Base-by-base conservation (phyloP, 1,140 invertebrate species). In the Aphaenogaster ashmeadi region DNA sequence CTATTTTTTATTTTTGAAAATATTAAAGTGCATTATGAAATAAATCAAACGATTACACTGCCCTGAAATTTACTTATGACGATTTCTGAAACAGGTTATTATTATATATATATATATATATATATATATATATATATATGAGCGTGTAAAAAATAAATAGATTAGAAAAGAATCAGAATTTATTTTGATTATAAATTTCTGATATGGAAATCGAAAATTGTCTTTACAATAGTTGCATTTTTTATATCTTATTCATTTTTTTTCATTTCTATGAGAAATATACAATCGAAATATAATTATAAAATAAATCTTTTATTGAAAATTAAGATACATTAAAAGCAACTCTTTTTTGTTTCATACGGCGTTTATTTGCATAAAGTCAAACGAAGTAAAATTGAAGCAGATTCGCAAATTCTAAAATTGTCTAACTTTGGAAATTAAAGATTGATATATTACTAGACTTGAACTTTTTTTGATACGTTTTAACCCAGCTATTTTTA, bases 101-200 rank as follows among this genome's bases (percentile, higher is more conserved):
- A 33, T 86, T 69, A 79, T 69, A 81, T 69, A 75, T 66, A 79
- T 80, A n/a, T n/a, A n/a, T n/a, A n/a, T 69, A 79, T 69, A 81
- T 69, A 75, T 69, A 79, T 69, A 81, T 69, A 75, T n/a, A n/a
- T n/a, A n/a, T n/a, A 41, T 33, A 64, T 36, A 74, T 74, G 77
- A 74, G 58, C 36, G 38, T 85, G 56, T 89, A 66, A 79, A 60
- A 38, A 38, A 27, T 54, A 56, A 27, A 47, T 54, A 15, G 36
- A 36, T 81, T 56, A 47, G 66, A 69, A 33, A 36, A 79, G 11
- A 56, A 44, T 56, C 18, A 56, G 9, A 77, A 41, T 77, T 60
- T 33, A 41, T 77, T 77, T 15, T 8, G 38, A 75, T 74, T 54
- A 4, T 36, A 18, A 72, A 36, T 74, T n/a, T 36, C 8, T 21